Evolutionary conservation across 37 sponge, comb jelly and placozoan genomes (phyloP).

Genomic region (Aplysina aerophoba): DNA sequence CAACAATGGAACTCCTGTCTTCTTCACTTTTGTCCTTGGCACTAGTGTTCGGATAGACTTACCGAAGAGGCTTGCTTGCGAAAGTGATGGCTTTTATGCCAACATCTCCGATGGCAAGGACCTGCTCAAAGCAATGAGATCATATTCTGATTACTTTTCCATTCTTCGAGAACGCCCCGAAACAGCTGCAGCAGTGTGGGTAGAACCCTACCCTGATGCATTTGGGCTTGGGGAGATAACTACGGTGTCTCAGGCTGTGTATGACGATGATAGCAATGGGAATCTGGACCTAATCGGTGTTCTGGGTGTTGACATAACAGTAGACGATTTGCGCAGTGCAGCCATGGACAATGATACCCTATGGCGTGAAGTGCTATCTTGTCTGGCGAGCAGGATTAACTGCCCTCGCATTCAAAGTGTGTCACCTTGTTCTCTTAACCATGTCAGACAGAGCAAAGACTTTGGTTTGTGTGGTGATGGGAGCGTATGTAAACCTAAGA

Average conservation of each 20-base stretch:
- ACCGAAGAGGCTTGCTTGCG: slow-evolving; percentile 9
- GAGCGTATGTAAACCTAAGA: too few species aligned
- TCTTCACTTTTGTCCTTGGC: slow-evolving; percentile 21
- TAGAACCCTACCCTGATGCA: slow-evolving; percentile 31
- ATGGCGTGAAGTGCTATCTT: not conserved
- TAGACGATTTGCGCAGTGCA: not conserved
- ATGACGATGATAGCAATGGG: not conserved
- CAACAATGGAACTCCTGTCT: not conserved
- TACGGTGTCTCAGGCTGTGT: slow-evolving; percentile 21
- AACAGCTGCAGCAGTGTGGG: not conserved
- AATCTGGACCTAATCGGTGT: not conserved
- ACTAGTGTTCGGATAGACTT: not conserved
- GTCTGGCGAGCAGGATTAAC: not conserved
- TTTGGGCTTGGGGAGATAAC: slow-evolving; percentile 36
- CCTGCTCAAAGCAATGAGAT: not conserved
- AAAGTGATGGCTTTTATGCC: slow-evolving; percentile 1
- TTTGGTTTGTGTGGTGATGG: not conserved
- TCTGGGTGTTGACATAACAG: slow-evolving; percentile 9
- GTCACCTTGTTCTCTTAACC: not conserved
- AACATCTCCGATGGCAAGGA: not conserved
- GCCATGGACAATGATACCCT: not conserved
- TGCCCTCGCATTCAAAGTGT: not conserved
- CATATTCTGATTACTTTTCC: slow-evolving; percentile 29
- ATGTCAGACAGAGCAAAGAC: not conserved
- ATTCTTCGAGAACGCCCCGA: not conserved